A percentile compares a stretch with the other conserved stretches of the same genome.
Conservation (phyloP, 2,888 invertebrate genomes). For the Cantharis flavilabris region DNA sequence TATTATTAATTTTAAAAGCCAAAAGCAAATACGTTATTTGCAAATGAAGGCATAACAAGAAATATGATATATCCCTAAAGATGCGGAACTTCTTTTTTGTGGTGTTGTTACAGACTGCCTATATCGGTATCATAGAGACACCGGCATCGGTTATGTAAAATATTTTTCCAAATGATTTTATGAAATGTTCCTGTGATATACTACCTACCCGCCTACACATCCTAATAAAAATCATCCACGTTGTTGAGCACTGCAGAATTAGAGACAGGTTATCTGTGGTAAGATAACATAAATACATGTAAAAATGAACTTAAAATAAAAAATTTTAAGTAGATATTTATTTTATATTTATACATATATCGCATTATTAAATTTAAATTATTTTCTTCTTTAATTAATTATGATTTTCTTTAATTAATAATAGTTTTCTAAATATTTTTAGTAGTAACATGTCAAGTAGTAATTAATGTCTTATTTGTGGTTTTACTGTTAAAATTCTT, state of each 20-base stretch:
- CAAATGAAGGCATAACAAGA: not conserved
- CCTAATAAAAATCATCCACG: not conserved
- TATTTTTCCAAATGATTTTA: constrained; percentile 31
- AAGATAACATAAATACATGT: no score
- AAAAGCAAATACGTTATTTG: not conserved
- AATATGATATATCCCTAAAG: constrained; percentile 29
- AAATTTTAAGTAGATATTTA: no score
- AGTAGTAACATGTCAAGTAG: no score
- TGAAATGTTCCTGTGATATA: constrained; percentile 22
- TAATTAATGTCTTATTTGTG: no score
- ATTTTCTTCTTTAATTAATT: no score
- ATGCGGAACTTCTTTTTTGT: constrained; percentile 46
- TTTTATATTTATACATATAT: no score
- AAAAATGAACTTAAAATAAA: no score
- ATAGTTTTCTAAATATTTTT: no score
- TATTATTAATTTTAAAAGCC: not conserved
- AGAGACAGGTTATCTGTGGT: no score
- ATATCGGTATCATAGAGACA: constrained; percentile 46
- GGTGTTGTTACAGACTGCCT: constrained; percentile 41
- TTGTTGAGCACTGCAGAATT: not conserved
- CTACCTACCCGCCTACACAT: not conserved
- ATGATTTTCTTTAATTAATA: no score
- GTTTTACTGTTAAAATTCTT: no score
- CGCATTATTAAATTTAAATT: no score
- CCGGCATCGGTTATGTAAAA: constrained; percentile 38